Evolutionary conservation across 1,140 invertebrate species (phyloP), one percentile per base, ranked within the genome.

Genomic region (Patella vulgata): DNA sequence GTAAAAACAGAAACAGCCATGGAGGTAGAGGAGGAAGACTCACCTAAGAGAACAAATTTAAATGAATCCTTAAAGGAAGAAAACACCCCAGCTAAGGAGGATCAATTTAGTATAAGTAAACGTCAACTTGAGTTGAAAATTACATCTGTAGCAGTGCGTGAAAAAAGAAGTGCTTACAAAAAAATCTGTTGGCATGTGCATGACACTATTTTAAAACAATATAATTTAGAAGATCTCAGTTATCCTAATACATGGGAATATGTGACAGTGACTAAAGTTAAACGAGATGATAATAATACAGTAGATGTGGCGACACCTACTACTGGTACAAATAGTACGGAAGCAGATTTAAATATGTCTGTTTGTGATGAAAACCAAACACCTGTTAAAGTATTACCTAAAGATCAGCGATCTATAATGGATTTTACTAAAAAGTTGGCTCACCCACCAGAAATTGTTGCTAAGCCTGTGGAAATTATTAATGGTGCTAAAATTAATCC

Each of bases 131-230:
- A 82, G 36, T 63, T 73, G n/a, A 82, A 75, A 60, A 82, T 83
- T 23, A 64, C 52, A 9, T 36, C 70, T 27, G 87, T 92, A n/a
- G 90, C 89, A 0, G 79, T 77, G 14, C 89, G 89, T 84, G 87
- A 85, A 56, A 75, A 86, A 43, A 52, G 75, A 23, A 23, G 33
- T 28, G 40, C 70, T 84, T 88, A 79, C 81, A 85, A 63, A 83
- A 86, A 89, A 62, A 82, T 78, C 3, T 91, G 89, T 67, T 93
- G 91, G 91, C 87, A 88, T 60, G 90, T 93, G 3, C 67, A 86
- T 3, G 82, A 88, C 12, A 87, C 89, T 86, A 19, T 88, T 6
- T 58, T 82, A 8, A 82, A 88, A 19, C 84, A 89, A 68, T 90
- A 89, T 78, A 82, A 84, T 0, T 73, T 90, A 0, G 71, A 77